phyloP scores from a whole-genome alignment of 2,113 vertebrate species.

The Cricetomys ansorgei region DNA sequence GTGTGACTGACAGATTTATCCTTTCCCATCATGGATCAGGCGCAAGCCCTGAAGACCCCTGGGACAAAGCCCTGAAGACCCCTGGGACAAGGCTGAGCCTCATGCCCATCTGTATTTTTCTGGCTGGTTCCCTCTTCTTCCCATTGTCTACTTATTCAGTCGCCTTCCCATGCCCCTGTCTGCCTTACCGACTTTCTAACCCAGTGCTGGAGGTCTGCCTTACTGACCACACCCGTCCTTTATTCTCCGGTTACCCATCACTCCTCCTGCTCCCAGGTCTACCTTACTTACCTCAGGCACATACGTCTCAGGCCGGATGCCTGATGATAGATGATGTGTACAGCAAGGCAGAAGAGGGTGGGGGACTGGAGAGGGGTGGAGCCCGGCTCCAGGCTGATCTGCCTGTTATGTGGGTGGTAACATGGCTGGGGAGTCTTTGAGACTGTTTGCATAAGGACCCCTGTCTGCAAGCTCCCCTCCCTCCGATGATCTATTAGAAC shows the following conservation, averaged over 20 bases:
- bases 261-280: background rate
- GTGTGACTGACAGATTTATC: background rate
- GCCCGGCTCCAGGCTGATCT: background rate
- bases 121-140: background rate
- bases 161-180: background rate
- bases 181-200: background rate
- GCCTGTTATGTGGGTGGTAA: background rate
- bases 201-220: background rate
- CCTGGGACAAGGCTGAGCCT: background rate
- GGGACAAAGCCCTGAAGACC: background rate
- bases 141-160: background rate
- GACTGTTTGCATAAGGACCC: background rate
- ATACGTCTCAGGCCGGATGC: background rate
- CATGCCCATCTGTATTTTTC: background rate
- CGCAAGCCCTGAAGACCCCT: background rate
- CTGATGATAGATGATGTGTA: background rate
- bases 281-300: constrained; percentile 33
- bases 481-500: background rate
- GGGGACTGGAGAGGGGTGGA: background rate
- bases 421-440: background rate
- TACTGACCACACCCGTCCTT: too few relatives aligned
- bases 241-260: background rate
- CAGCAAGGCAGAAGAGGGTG: background rate
- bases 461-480: background rate
- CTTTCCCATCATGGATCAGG: background rate